Base-by-base conservation (phyloP, 2,113 vertebrate genomes). In the Oncorhynchus keta region DNA sequence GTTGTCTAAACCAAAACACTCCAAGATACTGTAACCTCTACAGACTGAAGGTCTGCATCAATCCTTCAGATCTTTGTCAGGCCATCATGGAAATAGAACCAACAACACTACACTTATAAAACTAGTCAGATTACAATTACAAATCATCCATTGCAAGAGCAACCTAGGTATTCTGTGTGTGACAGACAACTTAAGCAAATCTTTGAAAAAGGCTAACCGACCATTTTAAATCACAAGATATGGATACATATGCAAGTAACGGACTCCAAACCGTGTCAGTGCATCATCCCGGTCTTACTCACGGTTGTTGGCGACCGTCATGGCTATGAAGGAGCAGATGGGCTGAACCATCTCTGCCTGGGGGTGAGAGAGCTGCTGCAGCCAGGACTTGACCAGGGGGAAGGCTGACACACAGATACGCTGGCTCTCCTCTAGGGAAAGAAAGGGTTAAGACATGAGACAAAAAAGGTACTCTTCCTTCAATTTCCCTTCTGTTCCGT, bases 221-320 rank as follows among this genome's bases (percentile, higher is more conserved):
- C 51, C 16, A 26, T 13, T 12, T 55, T 18, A 18, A 18, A 55
- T 55, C 51, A 55, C 51, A 18, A 18, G 51, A 55, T 55, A 55
- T 18, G 16, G 51, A 55, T 18, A 55, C 51, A 55, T 18, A 55
- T 13, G 22, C 13, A 22, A 22, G 22, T 65, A 45, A 45, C 39
- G 11, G 39, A 11, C 39, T 39, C 39, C 9, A 45, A 45, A 45
- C 39, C 12, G 3, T 55, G 51, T 11, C 61, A 45, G 14, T 2
- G 18, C 9, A n/a, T 24, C 32, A 6, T 2, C 20, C 3, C n/a
- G 11, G 69, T 51, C 64, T 69, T 70, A 95, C 96, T 95, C 94
- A 98, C 97, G 79, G 79, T 98, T 98, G 93, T 96, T 97, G 87
- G 95, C 94, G 87, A 97, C 94, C 5, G 95, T 94, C 90, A 98